These are phyloP conservation scores for Oscheius sp. DNA, from an alignment of 2,888 invertebrate genomes.

Conservation along the genomic window DNA sequence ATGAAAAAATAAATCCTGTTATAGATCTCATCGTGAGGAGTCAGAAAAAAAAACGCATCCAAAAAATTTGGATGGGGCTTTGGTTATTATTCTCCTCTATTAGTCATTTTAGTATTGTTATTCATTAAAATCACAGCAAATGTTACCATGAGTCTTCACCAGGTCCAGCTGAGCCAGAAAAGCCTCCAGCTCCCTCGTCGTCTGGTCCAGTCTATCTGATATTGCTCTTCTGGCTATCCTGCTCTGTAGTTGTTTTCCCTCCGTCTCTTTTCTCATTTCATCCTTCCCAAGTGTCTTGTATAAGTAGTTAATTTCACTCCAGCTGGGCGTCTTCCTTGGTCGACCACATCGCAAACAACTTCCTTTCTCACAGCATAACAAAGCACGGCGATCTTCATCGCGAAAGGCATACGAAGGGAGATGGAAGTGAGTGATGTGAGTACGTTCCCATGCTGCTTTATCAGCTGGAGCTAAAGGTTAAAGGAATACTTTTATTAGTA, in stretches of 20 bases:
- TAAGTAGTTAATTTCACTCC: constrained; percentile 47
- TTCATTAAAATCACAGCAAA: neutral
- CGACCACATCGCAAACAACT: constrained; percentile 48
- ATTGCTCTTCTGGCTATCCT: constrained; percentile 46
- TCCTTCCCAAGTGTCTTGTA: constrained; percentile 32
- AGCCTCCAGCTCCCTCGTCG: constrained; percentile 51
- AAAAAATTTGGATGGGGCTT: too few relatives aligned
- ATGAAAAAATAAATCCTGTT: too few relatives aligned
- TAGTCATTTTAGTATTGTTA: too few relatives aligned
- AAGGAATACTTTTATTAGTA: neutral
- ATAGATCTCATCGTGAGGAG: too few relatives aligned
- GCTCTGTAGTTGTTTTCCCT: constrained; percentile 7
- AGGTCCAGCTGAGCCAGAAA: constrained; percentile 34
- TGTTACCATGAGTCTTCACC: constrained; percentile 8
- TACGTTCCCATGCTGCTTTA: constrained; percentile 21
- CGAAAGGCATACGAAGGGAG: constrained; percentile 56
- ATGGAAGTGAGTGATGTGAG: constrained; percentile 54
- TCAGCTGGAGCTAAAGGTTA: constrained; percentile 21
- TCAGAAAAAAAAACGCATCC: too few relatives aligned
- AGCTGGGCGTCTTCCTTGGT: constrained; percentile 39
- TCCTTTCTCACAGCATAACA: constrained; percentile 28
- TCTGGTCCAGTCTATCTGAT: constrained; percentile 52
- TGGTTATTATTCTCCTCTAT: too few relatives aligned
- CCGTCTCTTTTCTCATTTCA: constrained; percentile 6
- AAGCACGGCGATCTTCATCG: constrained; percentile 52